These are phyloP conservation scores for Nowickia ferox DNA, from an alignment of 2,888 invertebrate species.

Conservation along the genomic window DNA sequence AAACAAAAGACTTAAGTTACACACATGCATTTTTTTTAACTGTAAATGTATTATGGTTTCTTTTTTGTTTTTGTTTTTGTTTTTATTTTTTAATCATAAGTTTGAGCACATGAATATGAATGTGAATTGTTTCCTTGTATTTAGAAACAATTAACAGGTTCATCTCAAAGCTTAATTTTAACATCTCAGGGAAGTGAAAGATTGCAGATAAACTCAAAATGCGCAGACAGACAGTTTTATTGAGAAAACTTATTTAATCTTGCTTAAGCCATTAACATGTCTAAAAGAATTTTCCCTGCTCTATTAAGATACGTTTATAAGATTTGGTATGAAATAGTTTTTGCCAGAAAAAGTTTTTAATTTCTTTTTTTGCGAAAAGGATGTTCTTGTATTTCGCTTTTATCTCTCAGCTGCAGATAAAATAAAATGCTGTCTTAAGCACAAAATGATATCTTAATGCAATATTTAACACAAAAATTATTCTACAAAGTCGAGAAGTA, in stretches of 20 bases:
- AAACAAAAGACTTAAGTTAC: slow-evolving; percentile 69
- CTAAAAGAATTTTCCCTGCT: slow-evolving; percentile 24
- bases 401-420: slow-evolving; percentile 17
- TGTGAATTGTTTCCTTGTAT: slow-evolving; percentile 7
- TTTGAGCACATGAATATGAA: not conserved
- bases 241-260: slow-evolving; percentile 2
- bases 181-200: slow-evolving; percentile 28
- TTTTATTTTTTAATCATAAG: not conserved
- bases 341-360: not conserved
- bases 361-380: not conserved
- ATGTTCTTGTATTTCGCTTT: not conserved
- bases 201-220: slow-evolving; percentile 8
- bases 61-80: too few relatives aligned
- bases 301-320: not conserved
- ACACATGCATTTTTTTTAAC: slow-evolving; percentile 50
- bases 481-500: not conserved
- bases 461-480: not conserved
- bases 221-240: not conserved
- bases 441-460: not conserved
- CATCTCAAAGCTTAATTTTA: slow-evolving; percentile 6
- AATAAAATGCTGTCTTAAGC: not conserved
- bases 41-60: slow-evolving; percentile 12
- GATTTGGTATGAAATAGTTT: slow-evolving; percentile 16
- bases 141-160: slow-evolving; percentile 50
- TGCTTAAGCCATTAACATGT: not conserved